A percentile compares a stretch with the other conserved stretches of the same genome.
phyloP scores from a whole-genome alignment of 2,113 vertebrate species.

The Camelus dromedarius region DNA sequence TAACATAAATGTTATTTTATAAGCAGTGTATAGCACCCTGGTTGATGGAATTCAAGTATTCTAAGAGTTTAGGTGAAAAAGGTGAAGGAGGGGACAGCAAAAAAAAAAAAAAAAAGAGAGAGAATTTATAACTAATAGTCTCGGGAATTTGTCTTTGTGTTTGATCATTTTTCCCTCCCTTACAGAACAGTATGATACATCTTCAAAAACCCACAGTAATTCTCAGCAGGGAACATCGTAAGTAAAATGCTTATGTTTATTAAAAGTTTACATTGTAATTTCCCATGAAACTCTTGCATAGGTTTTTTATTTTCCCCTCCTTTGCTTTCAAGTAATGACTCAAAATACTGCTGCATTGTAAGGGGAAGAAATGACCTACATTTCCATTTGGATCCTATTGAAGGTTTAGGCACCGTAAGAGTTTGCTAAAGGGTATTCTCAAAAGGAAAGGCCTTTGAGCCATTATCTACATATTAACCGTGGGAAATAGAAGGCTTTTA shows the following conservation, averaged over 20 bases:
- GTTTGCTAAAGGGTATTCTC: neutral
- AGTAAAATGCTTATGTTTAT: conserved; percentile 83
- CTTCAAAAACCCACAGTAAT: conserved; percentile 83
- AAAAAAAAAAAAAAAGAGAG: rapidly evolving
- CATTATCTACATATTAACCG: neutral
- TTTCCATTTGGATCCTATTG: neutral
- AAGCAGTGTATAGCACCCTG: neutral
- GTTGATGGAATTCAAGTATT: neutral
- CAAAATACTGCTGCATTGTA: neutral
- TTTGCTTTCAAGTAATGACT: neutral
- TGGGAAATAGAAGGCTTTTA: conserved; percentile 25
- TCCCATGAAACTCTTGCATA: neutral
- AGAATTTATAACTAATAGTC: neutral
- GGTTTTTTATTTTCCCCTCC: too few species aligned
- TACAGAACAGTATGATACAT: conserved; percentile 87
- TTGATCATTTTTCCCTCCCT: conserved; percentile 62
- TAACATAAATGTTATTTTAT: neutral
- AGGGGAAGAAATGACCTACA: neutral
- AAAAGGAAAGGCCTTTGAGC: neutral
- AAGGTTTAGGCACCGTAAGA: neutral
- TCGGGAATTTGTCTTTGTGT: neutral
- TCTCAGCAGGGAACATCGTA: conserved; percentile 88
- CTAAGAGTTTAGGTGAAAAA: neutral
- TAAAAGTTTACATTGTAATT: neutral
- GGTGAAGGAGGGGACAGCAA: neutral